phyloP scores from a whole-genome alignment of 2,113 vertebrate species.

The Trichechus manatus region DNA sequence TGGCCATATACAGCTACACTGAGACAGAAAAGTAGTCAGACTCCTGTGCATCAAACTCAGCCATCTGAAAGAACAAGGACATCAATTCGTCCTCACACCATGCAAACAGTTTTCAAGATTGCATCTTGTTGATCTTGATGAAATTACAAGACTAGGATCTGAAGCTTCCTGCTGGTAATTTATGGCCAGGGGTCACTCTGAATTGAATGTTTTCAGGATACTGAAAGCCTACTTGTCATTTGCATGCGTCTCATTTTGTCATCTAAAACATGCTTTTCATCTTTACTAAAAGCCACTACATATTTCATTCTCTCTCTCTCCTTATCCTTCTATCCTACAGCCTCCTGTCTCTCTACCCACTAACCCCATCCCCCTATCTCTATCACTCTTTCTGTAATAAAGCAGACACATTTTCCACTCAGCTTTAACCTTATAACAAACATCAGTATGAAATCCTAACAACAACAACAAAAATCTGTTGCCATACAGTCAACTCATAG shows the following conservation, averaged over 20 bases:
- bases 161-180: conserved; percentile 89
- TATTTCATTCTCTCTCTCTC: background rate
- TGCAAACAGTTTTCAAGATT: conserved; percentile 89
- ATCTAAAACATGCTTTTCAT: conserved; percentile 84
- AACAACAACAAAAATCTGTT: too few relatives aligned
- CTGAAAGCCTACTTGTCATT: conserved; percentile 86
- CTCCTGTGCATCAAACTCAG: conserved; percentile 84
- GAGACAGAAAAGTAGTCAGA: conserved; percentile 88
- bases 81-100: conserved; percentile 89
- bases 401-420: conserved; percentile 71
- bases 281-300: conserved; percentile 75
- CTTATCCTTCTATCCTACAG: background rate
- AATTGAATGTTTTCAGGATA: conserved; percentile 87
- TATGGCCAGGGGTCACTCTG: conserved; percentile 89
- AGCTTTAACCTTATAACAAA: conserved; percentile 78
- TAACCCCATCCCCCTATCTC: background rate
- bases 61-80: conserved; percentile 90
- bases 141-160: conserved; percentile 89
- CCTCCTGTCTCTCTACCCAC: background rate
- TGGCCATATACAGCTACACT: conserved; percentile 88
- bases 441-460: conserved; percentile 74
- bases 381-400: background rate
- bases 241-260: conserved; percentile 87
- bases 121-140: conserved; percentile 91
- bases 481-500: too few relatives aligned